Evolutionary conservation across 2,797 vertebrate species (phyloP).

Genomic region (Epinephelus malabaricus): DNA sequence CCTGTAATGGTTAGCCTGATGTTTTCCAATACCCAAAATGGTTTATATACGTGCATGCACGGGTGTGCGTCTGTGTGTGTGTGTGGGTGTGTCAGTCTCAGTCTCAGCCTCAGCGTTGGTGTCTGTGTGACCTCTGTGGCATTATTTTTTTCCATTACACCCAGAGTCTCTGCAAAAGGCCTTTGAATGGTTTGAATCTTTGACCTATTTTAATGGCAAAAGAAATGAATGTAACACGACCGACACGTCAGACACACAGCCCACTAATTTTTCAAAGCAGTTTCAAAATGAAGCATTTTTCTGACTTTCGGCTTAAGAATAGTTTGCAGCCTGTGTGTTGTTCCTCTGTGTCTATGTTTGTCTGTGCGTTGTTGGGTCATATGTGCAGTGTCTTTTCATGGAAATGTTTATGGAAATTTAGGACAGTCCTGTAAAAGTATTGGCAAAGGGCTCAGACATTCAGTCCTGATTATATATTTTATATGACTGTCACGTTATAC

Average conservation of each 20-base stretch:
- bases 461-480: slow-evolving; percentile 46
- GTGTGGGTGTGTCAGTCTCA: slow-evolving; percentile 14
- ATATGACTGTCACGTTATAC: slow-evolving; percentile 37
- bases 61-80: slow-evolving; percentile 3
- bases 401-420: slow-evolving; percentile 18
- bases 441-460: slow-evolving; percentile 14
- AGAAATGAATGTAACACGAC: background rate
- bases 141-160: slow-evolving; percentile 55
- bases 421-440: slow-evolving; percentile 25
- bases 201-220: slow-evolving; percentile 46
- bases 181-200: slow-evolving; percentile 17
- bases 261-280: slow-evolving; percentile 34
- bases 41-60: background rate
- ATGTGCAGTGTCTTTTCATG: slow-evolving; percentile 31
- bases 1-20: slow-evolving; percentile 49
- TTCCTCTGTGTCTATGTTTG: slow-evolving; percentile 23
- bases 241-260: slow-evolving; percentile 26
- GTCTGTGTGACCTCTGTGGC: slow-evolving; percentile 38
- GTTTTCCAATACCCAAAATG: slow-evolving; percentile 48
- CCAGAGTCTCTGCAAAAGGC: slow-evolving; percentile 27
- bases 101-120: slow-evolving; percentile 14
- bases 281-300: slow-evolving; percentile 66
- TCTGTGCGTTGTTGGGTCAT: slow-evolving; percentile 17
- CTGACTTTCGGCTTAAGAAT: slow-evolving; percentile 25
- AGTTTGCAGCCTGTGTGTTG: slow-evolving; percentile 19